Evolutionary conservation across 2,113 vertebrate genomes (phyloP).

Genomic region (Sinocyclocheilus anophthalmus): DNA sequence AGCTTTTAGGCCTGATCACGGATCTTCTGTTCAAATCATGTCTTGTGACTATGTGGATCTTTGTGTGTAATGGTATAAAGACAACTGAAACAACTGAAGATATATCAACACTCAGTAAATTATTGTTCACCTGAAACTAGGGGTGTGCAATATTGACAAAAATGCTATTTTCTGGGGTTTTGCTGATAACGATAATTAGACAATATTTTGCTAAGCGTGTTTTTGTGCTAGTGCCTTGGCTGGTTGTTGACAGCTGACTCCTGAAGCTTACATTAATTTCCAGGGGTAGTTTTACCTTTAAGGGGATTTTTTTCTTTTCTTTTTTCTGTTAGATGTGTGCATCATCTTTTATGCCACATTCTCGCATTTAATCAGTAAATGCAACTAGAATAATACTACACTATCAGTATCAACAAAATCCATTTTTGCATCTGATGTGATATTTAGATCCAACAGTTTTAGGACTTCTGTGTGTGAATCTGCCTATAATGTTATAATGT

Average conservation of each 20-base stretch:
- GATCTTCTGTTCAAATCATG: background rate
- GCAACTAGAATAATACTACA: background rate
- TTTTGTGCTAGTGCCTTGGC: background rate
- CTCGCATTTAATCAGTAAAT: background rate
- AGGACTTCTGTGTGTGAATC: too few species aligned
- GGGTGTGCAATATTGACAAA: background rate
- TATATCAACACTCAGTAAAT: background rate
- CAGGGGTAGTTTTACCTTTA: background rate
- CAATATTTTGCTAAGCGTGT: too few species aligned
- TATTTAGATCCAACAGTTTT: background rate
- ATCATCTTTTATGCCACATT: background rate
- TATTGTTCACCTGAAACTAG: background rate
- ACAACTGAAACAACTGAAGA: background rate
- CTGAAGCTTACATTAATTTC: background rate
- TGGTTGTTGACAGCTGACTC: too few species aligned
- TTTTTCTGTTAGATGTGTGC: background rate
- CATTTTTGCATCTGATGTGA: too few species aligned
- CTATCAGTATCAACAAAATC: background rate
- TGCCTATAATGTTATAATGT: background rate
- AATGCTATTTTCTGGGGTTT: background rate
- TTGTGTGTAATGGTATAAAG: background rate
- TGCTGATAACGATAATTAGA: too few species aligned
- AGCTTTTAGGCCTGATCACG: background rate
- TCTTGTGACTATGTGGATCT: slow-evolving; percentile 2
- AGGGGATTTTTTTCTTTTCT: background rate